Base-by-base conservation (phyloP, 2,113 vertebrate genomes). In the Mirza zaza region DNA sequence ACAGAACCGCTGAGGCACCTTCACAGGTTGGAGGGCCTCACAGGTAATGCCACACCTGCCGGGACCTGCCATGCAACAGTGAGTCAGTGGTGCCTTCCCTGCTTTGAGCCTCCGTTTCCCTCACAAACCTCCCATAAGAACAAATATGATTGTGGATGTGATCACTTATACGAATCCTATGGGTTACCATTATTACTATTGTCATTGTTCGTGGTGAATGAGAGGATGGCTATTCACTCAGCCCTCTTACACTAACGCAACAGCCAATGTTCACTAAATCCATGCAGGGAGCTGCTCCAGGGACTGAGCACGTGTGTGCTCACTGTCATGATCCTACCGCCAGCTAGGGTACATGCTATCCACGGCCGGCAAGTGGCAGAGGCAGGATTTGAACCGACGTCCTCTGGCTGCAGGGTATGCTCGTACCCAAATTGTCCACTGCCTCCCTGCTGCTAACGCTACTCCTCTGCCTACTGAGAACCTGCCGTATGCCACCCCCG, bases 261-360 rank as follows among this genome's bases (percentile, higher is more conserved):
- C 5, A 36, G 45, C 32, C 34, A 8, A 11, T 63, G 18, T 2
- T 23, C 32, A 79, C 0, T 3, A 63, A 61, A 8, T 2, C 3
- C 1, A 5, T 68, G 21, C 68, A 59, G 48, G 55, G 27, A 73
- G 55, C 42, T 0, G 0, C 39, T 63, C 8, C 23, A 9, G 76
- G 3, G 17, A 18, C 80, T 29, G 0, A 2, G 14, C 7, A 2
- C 5, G 9, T 36, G 5, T 2, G 4, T 45, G 13, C 42, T 20
- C 18, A n/a, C 39, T n/a, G 2, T 48, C 48, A 2, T 6, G 12
- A 2, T 23, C 67, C 68, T 48, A 52, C 8, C 1, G 1, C 13
- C 36, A 5, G 4, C 61, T 61, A 11, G 52, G 50, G 55, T 9
- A 1, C 39, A 0, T 6, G 18, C 34, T 8, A 0, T 36, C 70